phyloP scores from a whole-genome alignment of 2,888 invertebrate species.

The Catocala nupta region DNA sequence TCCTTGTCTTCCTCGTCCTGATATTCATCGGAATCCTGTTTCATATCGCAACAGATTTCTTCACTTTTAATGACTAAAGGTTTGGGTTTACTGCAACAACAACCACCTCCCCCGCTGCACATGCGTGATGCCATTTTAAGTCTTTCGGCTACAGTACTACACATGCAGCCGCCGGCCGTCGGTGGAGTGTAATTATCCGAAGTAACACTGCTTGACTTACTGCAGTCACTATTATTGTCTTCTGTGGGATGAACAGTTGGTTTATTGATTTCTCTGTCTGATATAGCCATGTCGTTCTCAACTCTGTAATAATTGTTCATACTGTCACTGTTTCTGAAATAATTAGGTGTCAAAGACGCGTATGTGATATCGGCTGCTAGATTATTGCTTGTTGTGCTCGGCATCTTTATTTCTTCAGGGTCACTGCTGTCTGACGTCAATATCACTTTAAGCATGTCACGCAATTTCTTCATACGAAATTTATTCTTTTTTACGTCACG shows the following conservation, averaged over 20 bases:
- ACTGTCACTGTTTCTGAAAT: constrained; percentile 63
- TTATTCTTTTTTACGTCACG: constrained; percentile 59
- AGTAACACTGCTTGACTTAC: constrained; percentile 36
- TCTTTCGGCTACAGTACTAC: constrained; percentile 63
- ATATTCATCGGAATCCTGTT: constrained; percentile 29
- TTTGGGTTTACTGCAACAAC: constrained; percentile 57
- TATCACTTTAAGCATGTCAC: constrained; percentile 65
- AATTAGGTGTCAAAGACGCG: constrained; percentile 60
- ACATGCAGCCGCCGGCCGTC: constrained; percentile 56
- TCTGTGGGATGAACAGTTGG: constrained; percentile 51
- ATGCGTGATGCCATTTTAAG: constrained; percentile 54
- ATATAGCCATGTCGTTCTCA: constrained; percentile 46
- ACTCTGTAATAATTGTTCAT: constrained; percentile 64
- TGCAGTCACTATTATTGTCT: constrained; percentile 51
- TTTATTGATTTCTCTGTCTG: constrained; percentile 39
- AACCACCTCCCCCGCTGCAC: constrained; percentile 36
- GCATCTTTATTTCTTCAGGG: constrained; percentile 51
- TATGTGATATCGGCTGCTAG: constrained; percentile 60
- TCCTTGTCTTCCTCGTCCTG: constrained; percentile 35
- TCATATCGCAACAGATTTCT: constrained; percentile 62
- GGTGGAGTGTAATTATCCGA: constrained; percentile 33
- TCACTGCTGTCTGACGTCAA: constrained; percentile 69
- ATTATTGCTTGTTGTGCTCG: constrained; percentile 43
- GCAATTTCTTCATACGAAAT: constrained; percentile 57
- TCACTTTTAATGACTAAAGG: constrained; percentile 46